Percentiles rank a stretch among this genome's conserved stretches.
Evolutionary conservation across 2,113 vertebrate species (phyloP).

Genomic region (Corydoras maculifer): DNA sequence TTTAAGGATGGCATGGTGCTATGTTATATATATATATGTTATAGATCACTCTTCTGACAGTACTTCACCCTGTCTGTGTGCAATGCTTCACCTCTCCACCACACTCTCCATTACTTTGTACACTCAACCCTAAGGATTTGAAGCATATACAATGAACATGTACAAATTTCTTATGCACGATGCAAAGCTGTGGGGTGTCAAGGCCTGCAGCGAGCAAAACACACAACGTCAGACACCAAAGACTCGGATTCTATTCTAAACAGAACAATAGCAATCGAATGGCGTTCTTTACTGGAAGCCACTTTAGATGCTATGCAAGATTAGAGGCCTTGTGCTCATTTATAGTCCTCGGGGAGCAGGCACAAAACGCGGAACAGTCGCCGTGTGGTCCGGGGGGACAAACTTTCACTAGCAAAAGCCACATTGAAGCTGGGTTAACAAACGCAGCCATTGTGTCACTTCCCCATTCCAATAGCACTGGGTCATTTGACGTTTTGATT

Average conservation of each 20-base stretch:
- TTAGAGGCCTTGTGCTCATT: constrained; percentile 54
- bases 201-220: constrained; percentile 55
- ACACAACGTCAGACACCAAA: constrained; percentile 49
- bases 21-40: no score
- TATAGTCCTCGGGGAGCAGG: constrained; percentile 48
- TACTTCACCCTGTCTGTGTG: no score
- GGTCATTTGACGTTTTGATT: constrained; percentile 44
- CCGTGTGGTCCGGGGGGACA: constrained; percentile 55
- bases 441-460: constrained; percentile 54
- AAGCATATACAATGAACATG: constrained; percentile 21
- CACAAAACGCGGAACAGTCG: constrained; percentile 70
- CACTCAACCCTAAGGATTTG: no score
- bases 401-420: constrained; percentile 44
- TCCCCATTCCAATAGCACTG: constrained; percentile 41
- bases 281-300: constrained; percentile 57
- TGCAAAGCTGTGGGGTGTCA: constrained; percentile 59
- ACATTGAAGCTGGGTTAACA: constrained; percentile 54
- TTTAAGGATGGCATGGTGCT: no score
- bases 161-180: constrained; percentile 65
- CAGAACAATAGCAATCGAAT: constrained; percentile 69
- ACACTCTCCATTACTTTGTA: no score
- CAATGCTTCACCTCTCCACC: no score
- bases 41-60: no score
- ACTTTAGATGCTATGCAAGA: constrained; percentile 66
- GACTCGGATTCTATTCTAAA: constrained; percentile 56